Conservation (phyloP, 1,140 invertebrate species). For the Microplitis mediator region DNA sequence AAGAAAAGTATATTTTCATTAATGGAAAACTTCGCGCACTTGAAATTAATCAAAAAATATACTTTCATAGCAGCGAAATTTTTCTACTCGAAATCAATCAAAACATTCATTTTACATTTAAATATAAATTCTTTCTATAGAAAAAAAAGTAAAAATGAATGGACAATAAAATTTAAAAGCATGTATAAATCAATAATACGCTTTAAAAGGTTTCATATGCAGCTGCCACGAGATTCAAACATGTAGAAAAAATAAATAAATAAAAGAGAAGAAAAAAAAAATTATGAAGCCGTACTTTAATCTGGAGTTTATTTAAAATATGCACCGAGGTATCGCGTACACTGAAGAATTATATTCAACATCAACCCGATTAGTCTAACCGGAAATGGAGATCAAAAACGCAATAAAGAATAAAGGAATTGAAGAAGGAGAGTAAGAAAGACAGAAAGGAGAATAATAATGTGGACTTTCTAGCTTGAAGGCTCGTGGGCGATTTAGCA, state of each 20-base stretch:
- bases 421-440: neutral
- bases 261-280: neutral
- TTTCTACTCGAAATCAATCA: too few species aligned
- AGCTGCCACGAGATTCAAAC: too few species aligned
- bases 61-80: too few species aligned
- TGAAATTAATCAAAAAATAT: too few species aligned
- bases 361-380: slow-evolving; percentile 9
- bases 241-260: neutral
- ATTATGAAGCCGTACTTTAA: neutral
- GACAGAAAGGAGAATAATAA: neutral
- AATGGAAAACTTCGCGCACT: too few species aligned
- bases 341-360: neutral
- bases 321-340: neutral
- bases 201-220: neutral
- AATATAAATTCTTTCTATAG: too few species aligned
- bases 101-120: too few species aligned
- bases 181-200: too few species aligned
- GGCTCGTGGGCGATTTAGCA: slow-evolving; percentile 19
- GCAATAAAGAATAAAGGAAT: neutral
- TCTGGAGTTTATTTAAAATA: neutral
- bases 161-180: too few species aligned
- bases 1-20: too few species aligned
- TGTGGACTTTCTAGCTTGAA: slow-evolving; percentile 16
- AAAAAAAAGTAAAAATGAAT: too few species aligned
- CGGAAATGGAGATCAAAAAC: neutral